Evolutionary conservation across 2,797 vertebrate species (phyloP), one percentile per base, ranked within the genome.

Genomic region (Sparus aurata): DNA sequence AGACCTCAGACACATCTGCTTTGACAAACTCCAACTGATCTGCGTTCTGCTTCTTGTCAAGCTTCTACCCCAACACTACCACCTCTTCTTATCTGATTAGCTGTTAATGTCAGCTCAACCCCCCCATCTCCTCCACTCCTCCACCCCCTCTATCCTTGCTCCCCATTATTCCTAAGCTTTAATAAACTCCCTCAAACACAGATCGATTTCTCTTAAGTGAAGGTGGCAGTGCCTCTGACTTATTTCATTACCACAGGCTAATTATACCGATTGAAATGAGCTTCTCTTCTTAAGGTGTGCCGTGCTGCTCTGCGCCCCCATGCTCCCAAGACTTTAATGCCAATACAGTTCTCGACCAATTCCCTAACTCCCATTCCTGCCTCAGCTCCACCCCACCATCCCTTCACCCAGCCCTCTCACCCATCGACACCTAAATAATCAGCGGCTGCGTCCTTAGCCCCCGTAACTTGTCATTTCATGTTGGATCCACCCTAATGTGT

Each of bases 261-360:
- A 96, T 95, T 95, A 96, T 94, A 95, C 93, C 93, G 88, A 95
- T 94, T 94, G 94, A 94, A 96, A 95, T 95, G 93, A 95, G 94
- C 92, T 91, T 92, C 90, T 93, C 92, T 92, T 94, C 94, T 95
- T 92, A 93, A 95, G 94, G 93, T 94, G 92, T 90, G 87, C 86
- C 82, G 88, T 80, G 86, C 83, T 89, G 88, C 83, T 83, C 79
- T 86, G 84, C 72, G 49, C 61, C 79, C 79, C 86, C 62, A 59
- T 30, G 65, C 81, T 92, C 87, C 86, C 88, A 70, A 84, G 73
- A 85, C 87, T 85, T 87, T 90, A 92, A 89, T 85, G 85, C 79
- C 86, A 79, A 86, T 91, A 91, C 89, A 87, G 78, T 90, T 88
- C 74, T 82, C 82, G 55, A 84, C 83, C 76, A 80, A 92, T 83